Evolutionary conservation across 2,888 invertebrate genomes (phyloP), one percentile per base, ranked within the genome.

Genomic region (Arge pagana): DNA sequence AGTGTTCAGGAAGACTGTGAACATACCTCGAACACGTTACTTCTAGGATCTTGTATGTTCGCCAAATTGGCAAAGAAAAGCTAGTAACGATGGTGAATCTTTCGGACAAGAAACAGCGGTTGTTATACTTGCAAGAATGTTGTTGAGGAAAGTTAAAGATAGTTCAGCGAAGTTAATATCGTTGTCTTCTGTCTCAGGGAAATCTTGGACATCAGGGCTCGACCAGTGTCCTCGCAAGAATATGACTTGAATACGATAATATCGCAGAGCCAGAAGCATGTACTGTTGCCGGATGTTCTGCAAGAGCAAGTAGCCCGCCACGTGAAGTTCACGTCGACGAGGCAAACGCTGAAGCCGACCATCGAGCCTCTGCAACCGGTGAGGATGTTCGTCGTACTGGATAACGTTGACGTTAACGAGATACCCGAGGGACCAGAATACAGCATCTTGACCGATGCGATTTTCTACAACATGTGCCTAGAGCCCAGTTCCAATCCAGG

Each of bases 381-480:
- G 31, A 79, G 87, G 33, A 81, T 88, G 41, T 89, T 82, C 64
- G 81, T 89, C 21, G 81, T 88, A 6, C 86, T 88, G 61, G 87
- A 90, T 62, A 89, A 87, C 54, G 82, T 90, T 24, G 87, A 89
- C 64, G 84, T 90, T 7, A 81, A 83, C 30, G 83, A 87, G 48
- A 81, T 85, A 0, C 81, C 82, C 31, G 85, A 86, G 59, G 80
- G 63, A 1, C 78, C 81, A 6, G 82, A 82, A 57, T 84, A 84
- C 59, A 83, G 83, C 61, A 81, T 79, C 5, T 79, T 83, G 43
- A 79, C 82, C 10, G 83, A 85, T 59, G 82, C 82, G 16, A 82
- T 85, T 0, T 82, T 82, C 43, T 87, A 87, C 67, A 85, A 83
- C 65, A 81, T 87, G 48, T 77, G 81, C 26, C 55, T 77, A 8